Base-by-base conservation (phyloP, 2,113 vertebrate genomes). In the Ranitomeya variabilis region DNA sequence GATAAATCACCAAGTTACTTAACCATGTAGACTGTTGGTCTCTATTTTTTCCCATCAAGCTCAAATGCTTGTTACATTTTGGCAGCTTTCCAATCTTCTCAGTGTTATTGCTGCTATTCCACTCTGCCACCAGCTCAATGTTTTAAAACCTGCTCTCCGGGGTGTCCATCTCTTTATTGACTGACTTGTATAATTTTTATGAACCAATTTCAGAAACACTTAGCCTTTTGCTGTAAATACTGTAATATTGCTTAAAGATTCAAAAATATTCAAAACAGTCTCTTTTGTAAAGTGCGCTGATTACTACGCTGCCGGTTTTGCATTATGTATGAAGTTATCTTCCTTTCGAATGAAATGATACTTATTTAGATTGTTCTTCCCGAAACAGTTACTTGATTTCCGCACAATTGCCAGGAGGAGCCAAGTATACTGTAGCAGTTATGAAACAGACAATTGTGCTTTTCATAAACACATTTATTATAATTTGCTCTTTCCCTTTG, bases 101-200 rank as follows among this genome's bases (percentile, higher is more conserved):
- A 69, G 15, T 23, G 57, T 87, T 87, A 80, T 64, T 69, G 59
- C 45, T 26, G 62, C 62, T 79, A 19, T 80, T 80, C 77, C 57
- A 80, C 52, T 76, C 85, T 87, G 76, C 60, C 86, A 80, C 77
- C 62, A 87, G 45, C 45, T 80, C 59, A 54, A 21, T 87, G 86
- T 87, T 78, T 80, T 87, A 80, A 87, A 87, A 67, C 86, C 76
- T 69, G 10, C 86, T 87, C 86, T 64, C 59, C 60, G 62, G 86
- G 86, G 76, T 80, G 37, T 79, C 76, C 74, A 26, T 80, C 86
- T 69, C 71, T 64, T 81, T 80, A 73, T 87, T 87, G 78, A 82
- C 52, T 87, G 79, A 73, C 86, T 87, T 81, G 52, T 82, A 82
- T 87, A 80, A 80, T 81, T 82, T 81, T 87, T 80, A 71, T 87